Percentiles rank a stretch among this genome's conserved stretches.
Evolutionary conservation across 2,797 vertebrate genomes (phyloP).

Genomic region (Parauchenoglanis ngamensis): DNA sequence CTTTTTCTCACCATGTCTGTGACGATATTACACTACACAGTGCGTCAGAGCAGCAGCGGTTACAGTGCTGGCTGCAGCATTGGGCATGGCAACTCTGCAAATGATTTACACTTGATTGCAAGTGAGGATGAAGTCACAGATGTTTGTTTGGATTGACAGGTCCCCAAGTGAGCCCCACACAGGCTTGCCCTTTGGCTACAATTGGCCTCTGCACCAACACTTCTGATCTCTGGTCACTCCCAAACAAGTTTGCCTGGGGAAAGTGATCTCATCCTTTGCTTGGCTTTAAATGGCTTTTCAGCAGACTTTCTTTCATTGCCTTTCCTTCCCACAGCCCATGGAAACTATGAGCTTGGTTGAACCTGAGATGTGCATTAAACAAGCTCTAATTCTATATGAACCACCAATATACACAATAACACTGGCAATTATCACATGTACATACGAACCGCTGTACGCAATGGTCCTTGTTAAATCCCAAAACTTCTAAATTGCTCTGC

Average conservation of each 20-base stretch:
- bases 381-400: background rate
- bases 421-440: background rate
- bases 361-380: background rate
- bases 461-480: background rate
- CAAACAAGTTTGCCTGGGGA: conserved; percentile 31
- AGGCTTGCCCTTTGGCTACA: conserved; percentile 31
- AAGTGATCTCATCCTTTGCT: conserved; percentile 45
- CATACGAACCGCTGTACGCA: background rate
- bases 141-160: conserved; percentile 45
- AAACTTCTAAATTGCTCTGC: background rate
- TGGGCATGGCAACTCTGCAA: background rate
- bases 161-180: conserved; percentile 13
- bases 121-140: conserved; percentile 42
- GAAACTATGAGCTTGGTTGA: background rate
- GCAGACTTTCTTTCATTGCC: conserved; percentile 3
- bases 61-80: background rate
- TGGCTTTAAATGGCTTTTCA: conserved; percentile 27
- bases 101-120: conserved; percentile 14
- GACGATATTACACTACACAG: background rate
- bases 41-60: background rate
- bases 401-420: background rate
- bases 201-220: conserved; percentile 20
- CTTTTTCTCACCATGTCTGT: background rate
- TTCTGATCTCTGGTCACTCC: conserved; percentile 37
- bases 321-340: background rate